These are phyloP conservation scores for Belonocnema kinseyi DNA, from an alignment of 1,140 invertebrate genomes.

Conservation along the genomic window DNA sequence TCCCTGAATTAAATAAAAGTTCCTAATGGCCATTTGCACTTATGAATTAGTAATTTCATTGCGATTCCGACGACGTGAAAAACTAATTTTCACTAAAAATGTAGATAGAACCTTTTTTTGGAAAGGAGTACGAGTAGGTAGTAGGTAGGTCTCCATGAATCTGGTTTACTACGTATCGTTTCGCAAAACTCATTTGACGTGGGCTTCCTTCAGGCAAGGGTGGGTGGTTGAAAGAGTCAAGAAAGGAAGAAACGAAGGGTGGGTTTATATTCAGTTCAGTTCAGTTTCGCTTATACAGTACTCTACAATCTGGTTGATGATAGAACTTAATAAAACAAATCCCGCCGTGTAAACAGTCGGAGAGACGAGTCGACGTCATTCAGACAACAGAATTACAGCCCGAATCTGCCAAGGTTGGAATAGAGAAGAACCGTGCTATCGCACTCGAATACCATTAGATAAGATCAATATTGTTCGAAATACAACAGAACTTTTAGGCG, in stretches of 20 bases:
- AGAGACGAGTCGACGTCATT: constrained; percentile 66
- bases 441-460: constrained; percentile 70
- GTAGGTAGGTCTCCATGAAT: neutral
- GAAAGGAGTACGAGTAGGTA: neutral
- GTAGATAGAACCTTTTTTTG: too few species aligned
- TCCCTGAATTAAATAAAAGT: too few species aligned
- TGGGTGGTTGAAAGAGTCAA: constrained; percentile 4
- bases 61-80: too few species aligned
- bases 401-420: constrained; percentile 62
- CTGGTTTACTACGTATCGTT: constrained; percentile 17
- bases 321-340: constrained; percentile 76
- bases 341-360: constrained; percentile 68
- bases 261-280: constrained; percentile 46
- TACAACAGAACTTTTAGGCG: constrained; percentile 57
- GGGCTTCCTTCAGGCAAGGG: constrained; percentile 13
- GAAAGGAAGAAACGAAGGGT: constrained; percentile 50
- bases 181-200: constrained; percentile 17
- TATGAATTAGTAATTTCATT: too few species aligned
- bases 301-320: constrained; percentile 69
- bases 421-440: constrained; percentile 51
- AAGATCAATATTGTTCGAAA: constrained; percentile 74
- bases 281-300: constrained; percentile 63
- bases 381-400: constrained; percentile 63
- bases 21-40: too few species aligned
- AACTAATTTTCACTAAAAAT: too few species aligned